These are phyloP conservation scores for Nyctibius grandis DNA, from an alignment of 2,797 vertebrate genomes.

Conservation along the genomic window DNA sequence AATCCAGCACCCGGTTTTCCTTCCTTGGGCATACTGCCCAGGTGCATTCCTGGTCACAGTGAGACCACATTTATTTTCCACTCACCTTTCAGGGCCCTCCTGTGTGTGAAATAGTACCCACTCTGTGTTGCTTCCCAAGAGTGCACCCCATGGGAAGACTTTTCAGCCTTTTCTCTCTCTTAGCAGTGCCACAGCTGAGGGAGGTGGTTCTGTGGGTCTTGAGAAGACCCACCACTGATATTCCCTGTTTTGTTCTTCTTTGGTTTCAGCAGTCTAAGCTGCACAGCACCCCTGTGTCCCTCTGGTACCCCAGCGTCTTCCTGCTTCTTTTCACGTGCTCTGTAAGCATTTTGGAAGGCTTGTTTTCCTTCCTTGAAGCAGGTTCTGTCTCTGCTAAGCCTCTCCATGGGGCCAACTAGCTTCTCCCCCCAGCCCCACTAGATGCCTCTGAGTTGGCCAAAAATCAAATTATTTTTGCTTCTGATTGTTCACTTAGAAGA, in stretches of 20 bases:
- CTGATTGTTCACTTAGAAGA: background rate
- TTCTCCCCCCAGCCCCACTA: fast-evolving
- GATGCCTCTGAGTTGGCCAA: background rate
- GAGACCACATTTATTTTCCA: background rate
- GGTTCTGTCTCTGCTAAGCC: background rate
- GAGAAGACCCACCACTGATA: background rate
- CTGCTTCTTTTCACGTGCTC: background rate
- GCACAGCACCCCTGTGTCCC: background rate
- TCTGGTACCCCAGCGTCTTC: background rate
- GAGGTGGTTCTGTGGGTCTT: background rate
- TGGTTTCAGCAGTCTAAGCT: background rate
- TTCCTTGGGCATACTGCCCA: background rate
- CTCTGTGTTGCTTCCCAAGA: background rate
- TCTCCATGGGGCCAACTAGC: background rate
- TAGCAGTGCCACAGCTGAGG: background rate
- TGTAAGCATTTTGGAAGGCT: background rate
- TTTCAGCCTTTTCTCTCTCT: background rate
- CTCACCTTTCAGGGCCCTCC: background rate
- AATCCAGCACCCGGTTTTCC: background rate
- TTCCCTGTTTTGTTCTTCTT: background rate
- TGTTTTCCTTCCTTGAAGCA: background rate
- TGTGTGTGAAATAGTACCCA: background rate
- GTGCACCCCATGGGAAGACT: background rate
- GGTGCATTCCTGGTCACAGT: background rate
- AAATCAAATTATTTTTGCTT: background rate